Evolutionary conservation across 2,797 vertebrate genomes (phyloP).

Genomic region (Enteromius fasciolatus): DNA sequence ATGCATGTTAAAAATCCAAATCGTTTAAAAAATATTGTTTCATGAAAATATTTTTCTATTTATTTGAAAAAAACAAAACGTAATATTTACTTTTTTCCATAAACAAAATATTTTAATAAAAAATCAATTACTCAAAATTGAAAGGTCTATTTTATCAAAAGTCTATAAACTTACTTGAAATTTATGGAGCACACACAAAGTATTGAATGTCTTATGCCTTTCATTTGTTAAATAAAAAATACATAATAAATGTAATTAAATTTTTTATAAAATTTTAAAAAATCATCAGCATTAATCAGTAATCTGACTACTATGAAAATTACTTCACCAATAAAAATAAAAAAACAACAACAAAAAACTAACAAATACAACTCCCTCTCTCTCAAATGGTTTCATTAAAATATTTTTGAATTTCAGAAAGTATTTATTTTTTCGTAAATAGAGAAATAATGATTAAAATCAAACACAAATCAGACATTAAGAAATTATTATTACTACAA

Average conservation of each 20-base stretch:
- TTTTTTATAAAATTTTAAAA: background rate
- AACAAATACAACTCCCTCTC: too few species aligned
- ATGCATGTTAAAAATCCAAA: background rate
- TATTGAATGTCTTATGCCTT: too few species aligned
- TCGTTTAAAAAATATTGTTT: background rate
- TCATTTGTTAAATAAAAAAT: too few species aligned
- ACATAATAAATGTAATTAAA: too few species aligned
- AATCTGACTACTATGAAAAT: background rate
- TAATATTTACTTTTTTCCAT: too few species aligned
- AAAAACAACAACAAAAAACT: too few species aligned
- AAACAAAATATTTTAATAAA: too few species aligned
- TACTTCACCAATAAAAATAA: too few species aligned
- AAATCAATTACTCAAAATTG: background rate
- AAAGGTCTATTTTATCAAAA: background rate
- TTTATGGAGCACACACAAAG: too few species aligned
- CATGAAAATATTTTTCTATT: background rate
- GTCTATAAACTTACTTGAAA: background rate
- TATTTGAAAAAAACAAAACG: background rate
- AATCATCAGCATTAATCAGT: background rate
- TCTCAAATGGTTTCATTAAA: background rate
- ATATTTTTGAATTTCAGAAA: background rate
- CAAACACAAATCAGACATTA: background rate
- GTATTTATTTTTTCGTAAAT: background rate
- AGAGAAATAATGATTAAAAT: background rate
- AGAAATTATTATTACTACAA: background rate